Conservation (phyloP, 2,113 vertebrate genomes). For the western clawed frog (Xenopus tropicalis) region UCB_Xtro_10.0 CM004445.2:32951001-32951500, state of each 20-base stretch:
- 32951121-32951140: slow-evolving; percentile 20
- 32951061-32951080: slow-evolving; percentile 38
- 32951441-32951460: too few relatives aligned
- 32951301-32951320: neutral
- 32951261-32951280: slow-evolving; percentile 22
- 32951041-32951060: slow-evolving; percentile 38
- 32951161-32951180: slow-evolving; percentile 43
- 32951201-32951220: slow-evolving; percentile 24
- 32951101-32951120: slow-evolving; percentile 28
- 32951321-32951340: neutral
- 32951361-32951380: too few relatives aligned
- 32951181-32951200: slow-evolving; percentile 24
- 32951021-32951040: slow-evolving; percentile 33
- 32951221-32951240: slow-evolving; percentile 31
- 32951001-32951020: slow-evolving; percentile 33
- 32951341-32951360: neutral
- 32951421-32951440: too few relatives aligned
- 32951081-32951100: slow-evolving; percentile 32
- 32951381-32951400: too few relatives aligned
- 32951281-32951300: neutral
- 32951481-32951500: too few relatives aligned
- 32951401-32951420: too few relatives aligned
- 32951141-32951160: slow-evolving; percentile 36
- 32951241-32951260: slow-evolving; percentile 21
- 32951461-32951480: too few relatives aligned